Conservation (phyloP, 2,888 invertebrate species). For the Erannis defoliaria region DNA sequence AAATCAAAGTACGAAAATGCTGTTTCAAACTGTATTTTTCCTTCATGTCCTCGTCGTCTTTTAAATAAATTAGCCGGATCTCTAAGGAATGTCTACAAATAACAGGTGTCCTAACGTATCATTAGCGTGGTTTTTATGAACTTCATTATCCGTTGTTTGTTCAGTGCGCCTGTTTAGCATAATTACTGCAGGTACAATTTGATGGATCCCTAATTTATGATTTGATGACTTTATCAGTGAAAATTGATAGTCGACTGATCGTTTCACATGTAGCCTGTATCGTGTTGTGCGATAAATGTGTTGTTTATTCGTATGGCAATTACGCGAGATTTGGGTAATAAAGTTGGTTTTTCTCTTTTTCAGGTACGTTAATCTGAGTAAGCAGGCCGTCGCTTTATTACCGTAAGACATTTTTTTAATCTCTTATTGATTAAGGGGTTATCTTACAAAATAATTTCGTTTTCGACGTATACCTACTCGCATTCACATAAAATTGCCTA, state of each 20-base stretch:
- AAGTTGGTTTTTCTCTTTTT: conserved; percentile 16
- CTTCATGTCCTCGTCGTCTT: not conserved
- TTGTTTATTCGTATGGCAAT: conserved; percentile 4
- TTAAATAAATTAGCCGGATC: conserved; percentile 13
- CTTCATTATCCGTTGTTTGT: conserved; percentile 69
- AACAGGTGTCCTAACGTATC: conserved; percentile 62
- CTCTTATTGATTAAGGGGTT: too few species aligned
- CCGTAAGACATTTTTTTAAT: too few species aligned
- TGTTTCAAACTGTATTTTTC: too few species aligned
- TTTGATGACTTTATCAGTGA: conserved; percentile 61
- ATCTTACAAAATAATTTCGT: too few species aligned
- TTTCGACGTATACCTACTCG: too few species aligned
- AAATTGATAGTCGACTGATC: conserved; percentile 52
- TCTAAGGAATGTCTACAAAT: conserved; percentile 20
- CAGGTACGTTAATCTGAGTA: conserved; percentile 17
- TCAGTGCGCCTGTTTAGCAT: conserved; percentile 58
- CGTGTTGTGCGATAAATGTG: conserved; percentile 19
- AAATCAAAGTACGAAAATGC: too few species aligned
- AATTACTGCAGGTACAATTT: conserved; percentile 52
- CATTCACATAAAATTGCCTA: too few species aligned
- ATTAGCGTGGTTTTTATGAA: conserved; percentile 65
- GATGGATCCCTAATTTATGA: conserved; percentile 47
- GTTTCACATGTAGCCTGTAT: conserved; percentile 28
- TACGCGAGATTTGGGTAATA: not conserved
- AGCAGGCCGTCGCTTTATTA: not conserved